Base-by-base conservation (phyloP, 2,797 vertebrate genomes). In the Neomorphus geoffroyi region DNA sequence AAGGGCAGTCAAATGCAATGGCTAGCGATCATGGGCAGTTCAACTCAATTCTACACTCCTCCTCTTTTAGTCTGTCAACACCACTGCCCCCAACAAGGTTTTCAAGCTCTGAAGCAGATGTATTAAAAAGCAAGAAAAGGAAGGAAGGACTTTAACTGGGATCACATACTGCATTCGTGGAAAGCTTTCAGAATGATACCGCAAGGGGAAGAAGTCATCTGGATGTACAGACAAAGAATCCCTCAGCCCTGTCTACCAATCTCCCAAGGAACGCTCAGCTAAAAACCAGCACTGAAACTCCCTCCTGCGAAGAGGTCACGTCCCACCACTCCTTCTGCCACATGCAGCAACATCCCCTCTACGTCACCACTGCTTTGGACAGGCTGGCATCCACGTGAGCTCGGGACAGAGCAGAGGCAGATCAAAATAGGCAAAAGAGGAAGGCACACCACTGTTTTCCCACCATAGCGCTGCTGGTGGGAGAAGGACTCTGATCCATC, bases 391-490 rank as follows among this genome's bases (percentile, higher is more conserved):
- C 48, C 90, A 56, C 0, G 0, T 14, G 64, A 86, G 57, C 51
- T 84, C 43, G 11, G 66, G 39, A 26, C 33, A 65, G 28, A 74
- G 54, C n/a, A 39, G 39, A 6, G 33, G 33, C 61, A 30, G 41
- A 45, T 11, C 23, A 23, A 13, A 73, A 17, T 33, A 35, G 57
- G 7, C 37, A 32, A 64, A 50, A 78, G 53, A 70, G 10, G 48
- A 77, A 7, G 9, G 71, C 35, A 48, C 28, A 26, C 11, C 27
- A 11, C 18, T 0, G 0, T 22, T 22, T 39, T 37, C 33, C n/a
- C 54, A 35, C 32, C 8, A 12, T 1, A 37, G 83, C 5, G 3
- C 28, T 56, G 60, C 64, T 33, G 21, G 9, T 4, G 45, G 45
- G 22, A 82, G 27, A 3, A 7, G 7, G 6, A 64, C 66, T 54